Evolutionary conservation across 2,888 invertebrate species (phyloP), one percentile per base, ranked within the genome.

Genomic region (Silvanus unidentatus): DNA sequence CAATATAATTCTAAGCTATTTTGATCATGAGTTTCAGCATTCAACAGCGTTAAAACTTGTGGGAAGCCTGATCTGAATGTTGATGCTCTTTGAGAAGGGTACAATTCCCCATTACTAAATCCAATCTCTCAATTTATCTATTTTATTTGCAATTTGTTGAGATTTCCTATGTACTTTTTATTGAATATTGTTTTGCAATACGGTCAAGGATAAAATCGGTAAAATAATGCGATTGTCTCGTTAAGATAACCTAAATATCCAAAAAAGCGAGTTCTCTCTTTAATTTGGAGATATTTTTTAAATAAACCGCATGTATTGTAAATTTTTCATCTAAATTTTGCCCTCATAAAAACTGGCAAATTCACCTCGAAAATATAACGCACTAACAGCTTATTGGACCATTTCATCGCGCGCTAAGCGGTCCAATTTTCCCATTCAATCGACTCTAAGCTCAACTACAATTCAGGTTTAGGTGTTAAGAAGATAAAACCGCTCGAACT

Each of bases 351-450:
- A 32, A n/a, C 6, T 32, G 32, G 32, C 12, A 32, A 32, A 32
- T 3, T 11, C n/a, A 32, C 32, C 32, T 32, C n/a, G 6, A 11
- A 32, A 32, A 12, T 32, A 32, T 32, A 32, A 32, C 32, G 32
- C 32, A 32, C 32, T 32, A 63, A 62, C 58, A 59, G 62, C 63
- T 66, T 66, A 65, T 64, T 60, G 62, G 62, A 57, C 62, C 60
- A 62, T 66, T 65, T 57, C 50, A 55, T 57, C 51, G 55, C 52
- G 51, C 49, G 52, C 56, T 58, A 60, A 64, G 58, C 59, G 62
- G 56, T 52, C 62, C 65, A 66, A 66, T 68, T 66, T 66, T 66
- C 65, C 56, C 65, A 65, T 65, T 66, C 66, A 65, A 66, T 68
- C 64, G 64, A 55, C 59, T 58, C 50, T 59, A 61, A 65, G 60